Conservation (phyloP, 2,888 invertebrate genomes). For the Priocnemis perturbator region DNA sequence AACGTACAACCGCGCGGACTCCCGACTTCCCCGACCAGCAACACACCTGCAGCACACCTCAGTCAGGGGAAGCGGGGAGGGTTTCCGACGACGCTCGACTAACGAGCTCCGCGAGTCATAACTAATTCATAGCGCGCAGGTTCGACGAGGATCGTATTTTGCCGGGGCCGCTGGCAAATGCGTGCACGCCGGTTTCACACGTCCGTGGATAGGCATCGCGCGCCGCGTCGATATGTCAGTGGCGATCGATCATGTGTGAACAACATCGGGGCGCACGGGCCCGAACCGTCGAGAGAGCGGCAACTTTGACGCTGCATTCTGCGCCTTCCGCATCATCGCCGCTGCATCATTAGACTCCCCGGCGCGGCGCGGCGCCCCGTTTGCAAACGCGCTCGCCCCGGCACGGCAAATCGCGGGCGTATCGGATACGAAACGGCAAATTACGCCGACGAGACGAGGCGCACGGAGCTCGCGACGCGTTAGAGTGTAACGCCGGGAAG, state of each 20-base stretch:
- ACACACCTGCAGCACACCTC: too few species aligned
- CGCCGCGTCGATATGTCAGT: slow-evolving; percentile 18
- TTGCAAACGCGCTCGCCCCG: too few species aligned
- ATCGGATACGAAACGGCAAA: too few species aligned
- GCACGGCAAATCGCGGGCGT: too few species aligned
- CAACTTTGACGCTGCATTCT: slow-evolving; percentile 20
- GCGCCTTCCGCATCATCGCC: slow-evolving; percentile 6
- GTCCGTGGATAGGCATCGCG: slow-evolving; percentile 21
- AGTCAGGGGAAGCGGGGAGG: too few species aligned
- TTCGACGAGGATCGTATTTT: slow-evolving; percentile 8
- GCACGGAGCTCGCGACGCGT: too few species aligned
- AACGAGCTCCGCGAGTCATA: slow-evolving; percentile 35
- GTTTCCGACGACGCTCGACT: slow-evolving; percentile 10
- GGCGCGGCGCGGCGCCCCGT: too few species aligned
- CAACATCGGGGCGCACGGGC: slow-evolving; percentile 16
- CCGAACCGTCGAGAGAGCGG: slow-evolving; percentile 9
- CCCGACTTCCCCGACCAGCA: too few species aligned
- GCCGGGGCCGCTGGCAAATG: slow-evolving; percentile 15
- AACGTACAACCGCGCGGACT: too few species aligned
- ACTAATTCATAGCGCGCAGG: slow-evolving; percentile 39
- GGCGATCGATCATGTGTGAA: slow-evolving; percentile 43
- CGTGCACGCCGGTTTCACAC: slow-evolving; percentile 30
- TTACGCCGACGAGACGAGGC: too few species aligned
- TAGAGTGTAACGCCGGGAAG: too few species aligned
- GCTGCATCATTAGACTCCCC: too few species aligned